Percentiles rank a stretch among this genome's conserved stretches.
phyloP scores from a whole-genome alignment of 2,113 vertebrate genomes.

The Oreotrochilus melanogaster region DNA sequence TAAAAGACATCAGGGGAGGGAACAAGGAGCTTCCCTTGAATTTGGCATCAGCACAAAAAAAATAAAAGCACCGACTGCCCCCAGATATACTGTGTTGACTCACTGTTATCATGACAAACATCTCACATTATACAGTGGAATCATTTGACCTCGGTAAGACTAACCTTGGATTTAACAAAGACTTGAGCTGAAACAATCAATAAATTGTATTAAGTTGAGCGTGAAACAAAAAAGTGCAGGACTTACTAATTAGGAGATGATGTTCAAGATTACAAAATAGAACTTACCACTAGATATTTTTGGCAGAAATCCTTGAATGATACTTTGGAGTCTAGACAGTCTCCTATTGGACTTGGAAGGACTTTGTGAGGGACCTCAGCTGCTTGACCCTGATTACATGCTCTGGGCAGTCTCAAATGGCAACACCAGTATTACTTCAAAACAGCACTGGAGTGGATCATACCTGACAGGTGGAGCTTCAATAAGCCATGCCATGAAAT shows the following conservation, averaged over 20 bases:
- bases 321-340: not conserved
- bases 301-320: not conserved
- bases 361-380: not conserved
- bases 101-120: not conserved
- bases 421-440: not conserved
- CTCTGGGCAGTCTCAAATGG: not conserved
- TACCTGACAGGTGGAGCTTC: not conserved
- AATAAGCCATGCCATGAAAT: not conserved
- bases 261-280: not conserved
- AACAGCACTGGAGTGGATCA: not conserved
- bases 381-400: not conserved
- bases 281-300: not conserved
- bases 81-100: not conserved
- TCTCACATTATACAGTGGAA: not conserved
- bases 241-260: not conserved
- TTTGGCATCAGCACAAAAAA: not conserved
- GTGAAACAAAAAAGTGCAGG: not conserved
- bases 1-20: slow-evolving; percentile 29
- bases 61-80: not conserved
- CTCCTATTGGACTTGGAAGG: not conserved
- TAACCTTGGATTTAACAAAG: not conserved
- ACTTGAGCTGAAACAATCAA: not conserved
- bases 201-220: not conserved
- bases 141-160: not conserved
- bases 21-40: not conserved